Evolutionary conservation across 2,113 vertebrate species (phyloP).

Genomic region (Semicossyphus pulcher): DNA sequence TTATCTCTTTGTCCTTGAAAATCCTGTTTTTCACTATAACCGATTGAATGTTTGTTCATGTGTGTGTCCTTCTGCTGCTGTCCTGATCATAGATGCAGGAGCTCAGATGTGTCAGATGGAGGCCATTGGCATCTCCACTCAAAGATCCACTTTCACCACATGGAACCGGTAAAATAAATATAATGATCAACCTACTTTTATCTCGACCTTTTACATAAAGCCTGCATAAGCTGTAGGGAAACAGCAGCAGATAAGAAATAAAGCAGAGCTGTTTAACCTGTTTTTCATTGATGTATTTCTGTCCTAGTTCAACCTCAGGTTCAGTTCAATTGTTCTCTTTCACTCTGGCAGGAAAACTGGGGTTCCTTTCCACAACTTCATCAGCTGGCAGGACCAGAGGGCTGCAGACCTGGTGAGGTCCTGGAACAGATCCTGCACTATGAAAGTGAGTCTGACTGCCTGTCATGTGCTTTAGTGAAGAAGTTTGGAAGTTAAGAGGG

Average conservation of each 20-base stretch:
- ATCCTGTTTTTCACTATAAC: background rate
- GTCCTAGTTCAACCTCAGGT: background rate
- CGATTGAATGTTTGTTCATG: constrained; percentile 3
- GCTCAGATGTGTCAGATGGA: constrained; percentile 89
- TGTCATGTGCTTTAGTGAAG: background rate
- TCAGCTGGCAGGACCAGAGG: constrained; percentile 96
- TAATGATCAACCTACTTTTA: constrained; percentile 50
- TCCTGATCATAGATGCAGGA: constrained; percentile 85
- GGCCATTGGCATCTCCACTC: constrained; percentile 94
- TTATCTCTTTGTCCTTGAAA: too few species aligned
- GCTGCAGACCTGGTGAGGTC: constrained; percentile 89
- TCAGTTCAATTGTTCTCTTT: background rate
- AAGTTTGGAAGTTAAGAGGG: background rate
- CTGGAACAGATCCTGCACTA: constrained; percentile 91
- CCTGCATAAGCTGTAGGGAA: background rate
- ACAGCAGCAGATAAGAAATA: too few species aligned
- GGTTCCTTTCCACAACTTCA: constrained; percentile 95
- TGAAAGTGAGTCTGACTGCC: constrained; percentile 86
- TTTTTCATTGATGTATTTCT: background rate
- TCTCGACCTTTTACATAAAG: background rate
- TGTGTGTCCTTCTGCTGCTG: background rate
- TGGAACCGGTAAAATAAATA: constrained; percentile 87
- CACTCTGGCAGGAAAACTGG: constrained; percentile 87
- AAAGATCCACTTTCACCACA: constrained; percentile 93
- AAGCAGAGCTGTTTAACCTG: background rate